phyloP scores from a whole-genome alignment of 2,888 invertebrate species.

The Liodrosophila aerea region DNA sequence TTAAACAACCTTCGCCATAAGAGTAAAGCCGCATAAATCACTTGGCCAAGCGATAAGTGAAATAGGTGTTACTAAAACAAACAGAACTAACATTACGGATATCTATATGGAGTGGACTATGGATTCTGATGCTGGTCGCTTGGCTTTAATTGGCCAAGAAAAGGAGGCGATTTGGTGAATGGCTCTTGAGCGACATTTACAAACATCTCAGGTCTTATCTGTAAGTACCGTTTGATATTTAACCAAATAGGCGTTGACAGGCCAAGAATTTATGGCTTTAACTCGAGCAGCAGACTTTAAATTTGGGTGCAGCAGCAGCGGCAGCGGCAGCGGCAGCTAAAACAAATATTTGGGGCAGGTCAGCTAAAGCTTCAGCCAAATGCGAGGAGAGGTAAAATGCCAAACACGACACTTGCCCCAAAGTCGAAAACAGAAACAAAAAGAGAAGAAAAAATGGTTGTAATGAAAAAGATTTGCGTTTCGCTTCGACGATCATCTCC shows the following conservation, averaged over 20 bases:
- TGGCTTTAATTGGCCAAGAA: too few species aligned
- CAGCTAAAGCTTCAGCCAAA: constrained; percentile 4
- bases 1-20: too few species aligned
- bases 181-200: constrained; percentile 33
- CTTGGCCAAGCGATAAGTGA: background rate
- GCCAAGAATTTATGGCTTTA: constrained; percentile 64
- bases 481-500: constrained; percentile 25
- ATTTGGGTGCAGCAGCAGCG: constrained; percentile 57
- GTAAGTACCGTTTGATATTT: constrained; percentile 48
- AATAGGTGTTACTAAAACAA: background rate
- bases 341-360: constrained; percentile 25
- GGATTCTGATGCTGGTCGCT: too few species aligned
- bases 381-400: constrained; percentile 25
- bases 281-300: constrained; percentile 13
- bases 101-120: too few species aligned
- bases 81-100: too few species aligned
- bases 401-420: constrained; percentile 22
- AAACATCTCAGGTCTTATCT: constrained; percentile 27
- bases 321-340: too few species aligned
- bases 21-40: too few species aligned
- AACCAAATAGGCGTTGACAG: constrained; percentile 43
- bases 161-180: too few species aligned
- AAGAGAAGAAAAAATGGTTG: constrained; percentile 11
- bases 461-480: constrained; percentile 34
- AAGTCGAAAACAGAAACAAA: constrained; percentile 1